A percentile compares a stretch with the other conserved stretches of the same genome.
These are phyloP conservation scores for Lapara coniferarum DNA, from an alignment of 2,888 invertebrate genomes.

Conservation along the genomic window DNA sequence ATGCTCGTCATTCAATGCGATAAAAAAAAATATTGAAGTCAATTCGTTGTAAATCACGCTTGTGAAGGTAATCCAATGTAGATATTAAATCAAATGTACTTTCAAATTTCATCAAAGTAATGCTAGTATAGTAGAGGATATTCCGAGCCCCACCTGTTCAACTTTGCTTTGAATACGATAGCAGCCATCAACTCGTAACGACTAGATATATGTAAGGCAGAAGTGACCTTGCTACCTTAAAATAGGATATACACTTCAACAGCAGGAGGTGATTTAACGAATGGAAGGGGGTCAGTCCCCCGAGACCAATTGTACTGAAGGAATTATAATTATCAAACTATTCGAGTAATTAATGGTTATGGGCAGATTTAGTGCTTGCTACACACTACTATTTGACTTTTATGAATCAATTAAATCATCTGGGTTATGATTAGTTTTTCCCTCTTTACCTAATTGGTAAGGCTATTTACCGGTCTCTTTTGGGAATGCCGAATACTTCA, in stretches of 20 bases:
- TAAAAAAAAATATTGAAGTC: too few species aligned
- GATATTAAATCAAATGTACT: too few species aligned
- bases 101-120: too few species aligned
- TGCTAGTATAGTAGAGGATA: not conserved
- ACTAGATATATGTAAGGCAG: not conserved
- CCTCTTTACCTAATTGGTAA: not conserved
- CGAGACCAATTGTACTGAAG: not conserved
- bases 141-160: not conserved
- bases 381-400: not conserved
- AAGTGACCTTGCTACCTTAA: slow-evolving; percentile 2
- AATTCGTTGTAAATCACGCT: too few species aligned
- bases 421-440: not conserved
- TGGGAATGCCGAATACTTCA: not conserved
- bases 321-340: slow-evolving; percentile 3
- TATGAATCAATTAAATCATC: not conserved
- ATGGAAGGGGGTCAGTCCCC: not conserved
- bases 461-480: not conserved
- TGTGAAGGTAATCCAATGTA: too few species aligned
- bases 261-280: not conserved
- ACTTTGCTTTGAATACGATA: slow-evolving; percentile 4
- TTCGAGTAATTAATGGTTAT: not conserved
- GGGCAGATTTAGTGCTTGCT: not conserved
- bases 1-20: too few species aligned
- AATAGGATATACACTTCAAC: slow-evolving; percentile 1
- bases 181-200: slow-evolving; percentile 8